Conservation (phyloP, 1,140 invertebrate species). For the Drosophila hydei region DNA sequence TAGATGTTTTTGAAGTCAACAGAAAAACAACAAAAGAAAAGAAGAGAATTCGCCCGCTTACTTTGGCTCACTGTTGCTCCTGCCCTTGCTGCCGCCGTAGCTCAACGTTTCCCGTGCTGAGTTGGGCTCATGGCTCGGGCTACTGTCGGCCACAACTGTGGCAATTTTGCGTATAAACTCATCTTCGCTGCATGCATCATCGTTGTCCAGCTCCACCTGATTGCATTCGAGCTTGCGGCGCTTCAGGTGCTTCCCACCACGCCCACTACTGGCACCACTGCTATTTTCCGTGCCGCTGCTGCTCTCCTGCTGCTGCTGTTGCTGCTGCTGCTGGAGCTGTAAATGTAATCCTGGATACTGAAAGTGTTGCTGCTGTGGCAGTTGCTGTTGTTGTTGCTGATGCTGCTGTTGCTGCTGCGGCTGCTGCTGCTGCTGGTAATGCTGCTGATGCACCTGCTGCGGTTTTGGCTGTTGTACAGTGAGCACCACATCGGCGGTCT, state of each 20-base stretch:
- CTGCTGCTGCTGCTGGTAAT: constrained; percentile 32
- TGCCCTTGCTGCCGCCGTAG: constrained; percentile 22
- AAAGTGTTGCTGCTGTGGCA: constrained; percentile 34
- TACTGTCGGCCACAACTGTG: constrained; percentile 42
- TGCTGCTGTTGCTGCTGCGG: constrained; percentile 40
- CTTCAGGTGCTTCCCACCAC: constrained; percentile 83
- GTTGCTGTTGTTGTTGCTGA: constrained; percentile 24
- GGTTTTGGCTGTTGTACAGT: constrained; percentile 20
- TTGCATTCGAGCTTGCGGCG: constrained; percentile 87
- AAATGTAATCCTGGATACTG: constrained; percentile 46
- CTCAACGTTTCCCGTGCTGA: constrained; percentile 1
- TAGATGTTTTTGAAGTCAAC: constrained; percentile 12
- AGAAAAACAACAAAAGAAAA: constrained; percentile 10
- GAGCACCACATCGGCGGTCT: constrained; percentile 27
- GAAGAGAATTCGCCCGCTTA: constrained; percentile 40
- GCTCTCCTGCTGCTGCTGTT: constrained; percentile 21
- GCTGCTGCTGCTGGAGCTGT: constrained; percentile 35
- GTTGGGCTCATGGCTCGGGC: background rate
- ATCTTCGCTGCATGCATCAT: constrained; percentile 86
- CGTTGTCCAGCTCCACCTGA: constrained; percentile 87
- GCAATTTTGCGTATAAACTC: constrained; percentile 81
- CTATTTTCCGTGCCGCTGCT: constrained; percentile 21
- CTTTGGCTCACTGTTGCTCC: constrained; percentile 60
- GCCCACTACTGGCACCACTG: background rate
- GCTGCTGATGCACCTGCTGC: background rate